Evolutionary conservation across 1,140 invertebrate species (phyloP), one percentile per base, ranked within the genome.

Genomic region (Contarinia nasturtii): DNA sequence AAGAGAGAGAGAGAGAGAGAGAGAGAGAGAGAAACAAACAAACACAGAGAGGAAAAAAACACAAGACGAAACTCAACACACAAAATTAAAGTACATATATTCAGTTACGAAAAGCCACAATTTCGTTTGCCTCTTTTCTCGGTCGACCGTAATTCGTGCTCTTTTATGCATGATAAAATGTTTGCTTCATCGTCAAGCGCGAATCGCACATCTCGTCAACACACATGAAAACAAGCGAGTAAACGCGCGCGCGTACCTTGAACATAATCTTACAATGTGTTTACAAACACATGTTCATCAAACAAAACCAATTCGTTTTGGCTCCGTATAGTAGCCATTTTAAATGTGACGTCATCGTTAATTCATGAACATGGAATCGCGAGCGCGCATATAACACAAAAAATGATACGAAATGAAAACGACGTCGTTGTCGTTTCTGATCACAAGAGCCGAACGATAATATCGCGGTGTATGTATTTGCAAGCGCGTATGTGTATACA

Each of bases 71-170:
- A 21, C 14, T 44, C 5, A 4, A 21, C 14, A 19, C 21, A 44
- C 15, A 19, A 44, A 44, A 44, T n/a, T 4, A 44, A 44, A 34
- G 19, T 33, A 48, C 27, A 43, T 41, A 21, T 42, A 41, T 41
- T 48, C 37, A 42, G 33, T 48, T 33, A 41, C 33, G 47, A 33
- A 38, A 41, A 38, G 38, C 42, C 40, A 40, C 20, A 34, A 42
- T 38, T 48, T 36, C 27, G 40, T 48, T 44, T 21, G 21, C 7
- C 20, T 22, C 43, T 19, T 22, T 41, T 43, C 38, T 48, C 4
- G 46, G 20, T n/a, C 18, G 20, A 47, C 20, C 38, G 36, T 47
- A 11, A 33, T 34, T 19, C n/a, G 8, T 46, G 10, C 1, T n/a
- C 38, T 40, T n/a, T 19, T 19, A 19, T 40, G n/a, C n/a, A n/a